phyloP scores from a whole-genome alignment of 2,888 invertebrate species.

The Morpho helenor region DNA sequence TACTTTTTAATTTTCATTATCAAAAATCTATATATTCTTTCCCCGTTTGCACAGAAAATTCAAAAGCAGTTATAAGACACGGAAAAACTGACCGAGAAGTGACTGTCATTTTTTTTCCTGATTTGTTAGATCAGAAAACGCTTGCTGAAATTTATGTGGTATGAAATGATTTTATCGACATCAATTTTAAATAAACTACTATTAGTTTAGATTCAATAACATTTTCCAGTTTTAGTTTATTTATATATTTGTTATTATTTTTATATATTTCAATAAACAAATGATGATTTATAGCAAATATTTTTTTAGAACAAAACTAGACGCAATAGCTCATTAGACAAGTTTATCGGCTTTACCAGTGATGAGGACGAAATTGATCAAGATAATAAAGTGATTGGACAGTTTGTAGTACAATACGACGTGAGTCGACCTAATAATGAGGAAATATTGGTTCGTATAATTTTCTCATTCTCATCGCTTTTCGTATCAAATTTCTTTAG shows the following conservation, averaged over 20 bases:
- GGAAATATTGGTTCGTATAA: constrained; percentile 59
- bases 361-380: constrained; percentile 15
- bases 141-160: constrained; percentile 66
- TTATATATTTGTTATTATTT: too few relatives aligned
- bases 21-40: too few relatives aligned
- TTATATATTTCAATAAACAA: too few relatives aligned
- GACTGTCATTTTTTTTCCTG: constrained; percentile 79
- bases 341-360: constrained; percentile 4
- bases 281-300: too few relatives aligned
- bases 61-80: constrained; percentile 53
- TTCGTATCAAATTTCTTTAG: too few relatives aligned
- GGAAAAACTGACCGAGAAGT: constrained; percentile 62
- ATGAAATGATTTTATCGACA: constrained; percentile 18
- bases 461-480: too few relatives aligned
- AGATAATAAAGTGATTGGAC: constrained; percentile 72
- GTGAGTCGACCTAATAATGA: constrained; percentile 76
- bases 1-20: too few relatives aligned
- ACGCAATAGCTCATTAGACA: constrained; percentile 15
- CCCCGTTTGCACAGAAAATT: constrained; percentile 49
- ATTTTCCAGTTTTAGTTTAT: too few relatives aligned
- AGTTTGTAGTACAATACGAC: constrained; percentile 83
- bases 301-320: constrained; percentile 28
- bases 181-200: neutral
- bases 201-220: too few relatives aligned
- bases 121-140: constrained; percentile 77